These are phyloP conservation scores for Meandrina meandrites DNA, from an alignment of 92 coral and sea anemone genomes.

Conservation along the genomic window DNA sequence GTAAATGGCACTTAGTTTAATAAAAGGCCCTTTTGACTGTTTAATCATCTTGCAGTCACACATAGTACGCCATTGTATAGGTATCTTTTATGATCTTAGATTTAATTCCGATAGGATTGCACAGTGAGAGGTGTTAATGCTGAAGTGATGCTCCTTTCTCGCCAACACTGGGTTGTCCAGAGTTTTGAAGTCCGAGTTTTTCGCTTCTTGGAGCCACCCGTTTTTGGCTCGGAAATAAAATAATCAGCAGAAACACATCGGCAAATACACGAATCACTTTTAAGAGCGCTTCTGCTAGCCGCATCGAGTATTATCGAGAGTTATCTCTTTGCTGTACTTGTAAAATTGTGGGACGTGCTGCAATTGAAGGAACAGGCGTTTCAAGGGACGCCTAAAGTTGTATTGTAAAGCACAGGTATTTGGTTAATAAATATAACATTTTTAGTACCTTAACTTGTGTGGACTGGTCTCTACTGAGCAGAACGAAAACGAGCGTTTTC, in stretches of 20 bases:
- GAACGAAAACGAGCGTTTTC: background rate
- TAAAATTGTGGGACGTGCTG: background rate
- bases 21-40: background rate
- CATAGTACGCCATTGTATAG: background rate
- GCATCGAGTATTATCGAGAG: background rate
- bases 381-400: background rate
- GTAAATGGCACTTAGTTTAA: background rate
- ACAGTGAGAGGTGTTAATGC: too few species aligned
- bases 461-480: background rate
- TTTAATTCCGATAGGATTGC: too few species aligned
- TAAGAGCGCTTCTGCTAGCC: too few species aligned
- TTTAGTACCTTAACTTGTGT: slow-evolving; percentile 15
- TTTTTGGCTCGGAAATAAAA: too few species aligned
- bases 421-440: slow-evolving; percentile 22
- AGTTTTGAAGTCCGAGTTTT: too few species aligned
- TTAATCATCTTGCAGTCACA: background rate
- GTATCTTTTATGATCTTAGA: too few species aligned
- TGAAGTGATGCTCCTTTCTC: too few species aligned
- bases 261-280: too few species aligned
- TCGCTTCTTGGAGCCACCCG: too few species aligned
- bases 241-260: too few species aligned
- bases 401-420: slow-evolving; percentile 25
- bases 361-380: background rate
- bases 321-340: background rate
- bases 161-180: too few species aligned